Evolutionary conservation across 2,797 vertebrate species (phyloP).

Genomic region (Pseudomugil gertrudae): DNA sequence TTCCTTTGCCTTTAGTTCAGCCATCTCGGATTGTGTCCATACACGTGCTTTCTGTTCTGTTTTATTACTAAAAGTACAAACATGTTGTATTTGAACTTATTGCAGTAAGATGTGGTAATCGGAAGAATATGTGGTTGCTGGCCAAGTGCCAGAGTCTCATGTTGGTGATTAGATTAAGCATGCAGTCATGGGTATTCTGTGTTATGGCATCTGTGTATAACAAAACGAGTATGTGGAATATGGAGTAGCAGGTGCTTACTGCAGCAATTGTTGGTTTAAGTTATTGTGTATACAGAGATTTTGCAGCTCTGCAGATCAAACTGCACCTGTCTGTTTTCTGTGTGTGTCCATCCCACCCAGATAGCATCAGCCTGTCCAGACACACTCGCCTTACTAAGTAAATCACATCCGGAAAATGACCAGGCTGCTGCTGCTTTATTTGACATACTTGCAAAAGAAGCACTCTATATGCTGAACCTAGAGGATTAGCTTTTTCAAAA

Average conservation of each 20-base stretch:
- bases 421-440: too few relatives aligned
- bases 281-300: slow-evolving; percentile 10
- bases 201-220: not conserved
- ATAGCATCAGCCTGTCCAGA: slow-evolving; percentile 12
- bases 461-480: too few relatives aligned
- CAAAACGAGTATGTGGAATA: slow-evolving; percentile 6
- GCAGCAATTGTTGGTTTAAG: not conserved
- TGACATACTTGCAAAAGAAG: too few relatives aligned
- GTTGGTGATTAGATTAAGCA: not conserved
- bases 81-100: slow-evolving; percentile 1
- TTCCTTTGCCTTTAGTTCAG: not conserved
- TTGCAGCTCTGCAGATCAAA: slow-evolving; percentile 9
- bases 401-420: slow-evolving; percentile 23
- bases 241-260: slow-evolving; percentile 8
- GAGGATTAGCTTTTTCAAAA: not conserved
- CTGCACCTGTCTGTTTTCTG: slow-evolving; percentile 29
- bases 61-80: not conserved
- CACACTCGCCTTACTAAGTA: slow-evolving; percentile 37
- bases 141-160: not conserved
- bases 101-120: not conserved
- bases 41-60: not conserved
- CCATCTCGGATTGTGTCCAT: slow-evolving; percentile 4
- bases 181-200: not conserved
- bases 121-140: not conserved
- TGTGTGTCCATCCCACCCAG: slow-evolving; percentile 16